Conservation (phyloP, 64 coral and sea anemone species). For the Stichodactyla helianthus region DNA sequence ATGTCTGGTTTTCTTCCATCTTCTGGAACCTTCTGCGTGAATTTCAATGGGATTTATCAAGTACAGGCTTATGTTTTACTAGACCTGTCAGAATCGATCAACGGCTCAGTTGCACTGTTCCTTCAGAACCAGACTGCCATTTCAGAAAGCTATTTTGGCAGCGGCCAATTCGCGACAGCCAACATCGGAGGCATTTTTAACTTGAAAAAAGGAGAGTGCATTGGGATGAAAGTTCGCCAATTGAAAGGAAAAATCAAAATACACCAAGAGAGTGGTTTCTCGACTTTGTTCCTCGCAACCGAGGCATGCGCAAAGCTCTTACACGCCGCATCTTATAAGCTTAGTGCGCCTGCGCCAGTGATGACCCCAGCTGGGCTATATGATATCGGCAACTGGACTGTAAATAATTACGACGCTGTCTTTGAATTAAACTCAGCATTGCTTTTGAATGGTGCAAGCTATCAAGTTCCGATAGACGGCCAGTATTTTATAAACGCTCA, state of each 20-base stretch:
- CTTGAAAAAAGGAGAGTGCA: neutral
- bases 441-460: neutral
- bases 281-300: neutral
- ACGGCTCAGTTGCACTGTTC: neutral
- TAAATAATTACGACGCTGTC: neutral
- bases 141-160: neutral
- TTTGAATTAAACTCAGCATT: neutral
- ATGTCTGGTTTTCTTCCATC: neutral
- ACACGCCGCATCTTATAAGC: neutral
- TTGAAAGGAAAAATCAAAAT: neutral
- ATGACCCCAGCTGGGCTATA: constrained; percentile 2
- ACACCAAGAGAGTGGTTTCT: neutral
- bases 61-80: neutral
- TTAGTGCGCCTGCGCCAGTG: neutral
- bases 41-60: neutral
- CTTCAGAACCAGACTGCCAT: neutral
- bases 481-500: neutral
- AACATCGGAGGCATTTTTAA: constrained; percentile 1
- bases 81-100: neutral
- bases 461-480: neutral
- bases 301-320: neutral
- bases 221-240: neutral
- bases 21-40: neutral
- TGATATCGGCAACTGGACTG: neutral
- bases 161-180: neutral